Base-by-base conservation (phyloP, 2,797 vertebrate genomes). In the Syngnathus rostellatus region DNA sequence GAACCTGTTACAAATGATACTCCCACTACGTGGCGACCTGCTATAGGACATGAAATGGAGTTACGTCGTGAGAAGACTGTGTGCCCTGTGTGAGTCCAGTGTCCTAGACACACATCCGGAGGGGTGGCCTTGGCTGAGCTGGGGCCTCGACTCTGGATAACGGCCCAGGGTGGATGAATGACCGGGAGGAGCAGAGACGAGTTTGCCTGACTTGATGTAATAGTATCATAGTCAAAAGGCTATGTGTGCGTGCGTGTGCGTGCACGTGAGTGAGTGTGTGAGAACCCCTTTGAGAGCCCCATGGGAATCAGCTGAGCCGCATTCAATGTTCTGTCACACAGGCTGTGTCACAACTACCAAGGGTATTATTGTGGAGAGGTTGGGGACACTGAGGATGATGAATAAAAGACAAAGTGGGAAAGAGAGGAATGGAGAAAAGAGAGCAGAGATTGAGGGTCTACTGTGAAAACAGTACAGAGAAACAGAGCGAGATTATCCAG, bases 261-360 rank as follows among this genome's bases (percentile, higher is more conserved):
- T 43, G 54, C 65, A 63, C 59, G 61, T 48, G 41, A 55, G 66
- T 39, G 59, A n/a, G 65, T 66, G 74, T 83, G 74, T 76, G 75
- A 11, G 70, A 43, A 75, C 76, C 76, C 80, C 68, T 87, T 87
- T 86, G 77, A 75, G 73, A 79, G 80, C 79, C 84, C 82, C 86
- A 86, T 87, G 86, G 83, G 86, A 89, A 88, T 86, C 84, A 86
- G 84, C 86, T 86, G 86, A 84, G 85, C 77, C 81, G 80, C 79
- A 83, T 88, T 89, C 82, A 83, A 65, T 45, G 68, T 58, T 72
- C 77, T 87, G 88, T 81, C 85, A 87, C 80, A 78, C 53, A 37
- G 67, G 46, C 74, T 41, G 67, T 76, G 82, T 81, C 85, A 79
- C 79, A 76, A 83, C 78, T 73, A 74, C 79, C 77, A 76, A 81